Conservation (phyloP, 2,113 vertebrate species). For the Neotragus moschatus region DNA sequence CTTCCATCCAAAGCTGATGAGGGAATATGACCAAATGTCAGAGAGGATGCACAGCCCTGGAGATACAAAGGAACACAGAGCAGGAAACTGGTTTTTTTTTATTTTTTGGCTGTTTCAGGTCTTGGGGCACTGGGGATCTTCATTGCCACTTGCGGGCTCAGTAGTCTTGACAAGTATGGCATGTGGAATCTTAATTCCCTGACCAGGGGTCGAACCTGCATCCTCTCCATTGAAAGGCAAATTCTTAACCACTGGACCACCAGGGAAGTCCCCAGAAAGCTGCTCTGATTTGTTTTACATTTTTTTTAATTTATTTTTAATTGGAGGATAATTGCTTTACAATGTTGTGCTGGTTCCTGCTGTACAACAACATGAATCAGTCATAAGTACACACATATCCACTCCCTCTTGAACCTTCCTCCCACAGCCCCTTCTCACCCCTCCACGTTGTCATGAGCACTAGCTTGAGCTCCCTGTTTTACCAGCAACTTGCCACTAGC, state of each 20-base stretch:
- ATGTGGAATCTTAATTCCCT: background rate
- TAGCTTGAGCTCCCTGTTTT: background rate
- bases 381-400: background rate
- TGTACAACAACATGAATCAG: background rate
- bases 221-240: background rate
- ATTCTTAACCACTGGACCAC: background rate
- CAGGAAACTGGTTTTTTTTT: background rate
- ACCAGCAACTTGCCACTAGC: background rate
- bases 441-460: background rate
- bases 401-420: background rate
- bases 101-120: background rate
- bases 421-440: background rate
- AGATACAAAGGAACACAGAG: background rate
- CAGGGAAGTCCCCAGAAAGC: background rate
- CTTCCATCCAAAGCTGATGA: background rate
- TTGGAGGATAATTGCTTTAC: background rate
- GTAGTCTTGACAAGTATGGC: background rate
- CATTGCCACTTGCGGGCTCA: background rate
- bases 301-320: background rate
- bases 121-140: background rate
- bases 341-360: background rate
- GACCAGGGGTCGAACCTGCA: background rate
- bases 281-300: background rate
- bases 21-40: background rate
- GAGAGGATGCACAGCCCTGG: background rate